Conservation (phyloP, 1,140 invertebrate species). For the Chlorops oryzae region DNA sequence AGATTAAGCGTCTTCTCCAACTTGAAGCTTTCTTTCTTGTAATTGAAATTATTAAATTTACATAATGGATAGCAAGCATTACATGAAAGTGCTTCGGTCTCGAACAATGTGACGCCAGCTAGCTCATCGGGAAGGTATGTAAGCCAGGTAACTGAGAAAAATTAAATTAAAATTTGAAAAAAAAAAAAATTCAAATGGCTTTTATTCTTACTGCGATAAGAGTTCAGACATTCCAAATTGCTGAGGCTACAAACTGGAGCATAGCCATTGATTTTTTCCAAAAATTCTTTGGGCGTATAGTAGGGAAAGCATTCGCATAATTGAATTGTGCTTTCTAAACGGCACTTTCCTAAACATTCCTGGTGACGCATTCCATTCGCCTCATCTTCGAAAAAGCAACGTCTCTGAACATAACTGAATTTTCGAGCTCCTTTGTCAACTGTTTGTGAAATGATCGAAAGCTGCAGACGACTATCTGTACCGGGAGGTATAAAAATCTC, state of each 20-base stretch:
- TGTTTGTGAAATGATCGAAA: neutral
- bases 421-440: neutral
- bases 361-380: neutral
- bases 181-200: neutral
- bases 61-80: conserved; percentile 6
- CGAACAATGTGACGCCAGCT: neutral
- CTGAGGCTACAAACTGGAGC: neutral
- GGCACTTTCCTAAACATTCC: conserved; percentile 8
- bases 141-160: conserved; percentile 7
- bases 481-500: neutral
- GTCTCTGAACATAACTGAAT: neutral
- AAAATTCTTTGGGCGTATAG: neutral
- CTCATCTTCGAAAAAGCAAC: conserved; percentile 10
- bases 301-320: conserved; percentile 11
- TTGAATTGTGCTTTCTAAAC: neutral
- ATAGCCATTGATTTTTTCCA: neutral
- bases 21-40: neutral
- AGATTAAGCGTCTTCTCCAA: neutral
- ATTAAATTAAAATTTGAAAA: neutral
- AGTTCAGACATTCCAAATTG: conserved; percentile 8
- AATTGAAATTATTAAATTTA: conserved; percentile 1
- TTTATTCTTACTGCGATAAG: conserved; percentile 7
- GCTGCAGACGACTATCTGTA: neutral
- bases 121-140: neutral
- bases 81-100: neutral